Evolutionary conservation across 2,113 vertebrate species (phyloP), one percentile per base, ranked within the genome.

Genomic region (Pteropus alecto): DNA sequence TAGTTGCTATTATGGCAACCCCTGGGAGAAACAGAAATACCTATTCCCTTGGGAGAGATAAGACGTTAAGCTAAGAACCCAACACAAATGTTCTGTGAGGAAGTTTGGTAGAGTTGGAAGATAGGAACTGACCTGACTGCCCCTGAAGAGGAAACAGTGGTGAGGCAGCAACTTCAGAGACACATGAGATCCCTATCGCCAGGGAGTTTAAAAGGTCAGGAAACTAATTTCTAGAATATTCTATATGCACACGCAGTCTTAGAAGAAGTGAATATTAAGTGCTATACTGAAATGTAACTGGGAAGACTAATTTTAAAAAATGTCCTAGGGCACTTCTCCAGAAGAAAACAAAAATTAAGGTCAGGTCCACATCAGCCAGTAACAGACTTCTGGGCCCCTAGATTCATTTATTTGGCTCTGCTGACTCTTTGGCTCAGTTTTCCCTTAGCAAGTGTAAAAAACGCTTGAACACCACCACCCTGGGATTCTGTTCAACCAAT

Each of bases 381-480:
- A 93, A 97, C 77, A 89, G 95, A 95, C 86, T 96, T 94, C 88
- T 97, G 89, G 96, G 96, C 67, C 96, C 96, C 89, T 90, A 95
- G 88, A 93, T 91, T 93, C 97, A 93, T 94, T 96, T 95, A 74
- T 93, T 98, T 97, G 97, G 98, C 98, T 98, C 94, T 84, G 43
- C 41, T 78, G 86, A 86, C 85, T 65, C 1, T 74, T 97, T 98
- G 98, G 98, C 97, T 91, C 93, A n/a, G 78, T 83, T 93, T 96
- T 96, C 91, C 97, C 98, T 97, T 79, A 98, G 97, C 98, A 98
- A 98, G 97, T 98, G 98, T 97, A 98, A 97, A 97, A 97, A 94
- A 90, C 46, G 70, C 97, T 97, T 89, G 96, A 98, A 95, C 94
- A 97, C 94, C 97, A 96, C 94, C 97, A 97, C 97, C 94, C 96